Conservation (phyloP, 1,140 invertebrate species). For the Galendromus occidentalis region DNA sequence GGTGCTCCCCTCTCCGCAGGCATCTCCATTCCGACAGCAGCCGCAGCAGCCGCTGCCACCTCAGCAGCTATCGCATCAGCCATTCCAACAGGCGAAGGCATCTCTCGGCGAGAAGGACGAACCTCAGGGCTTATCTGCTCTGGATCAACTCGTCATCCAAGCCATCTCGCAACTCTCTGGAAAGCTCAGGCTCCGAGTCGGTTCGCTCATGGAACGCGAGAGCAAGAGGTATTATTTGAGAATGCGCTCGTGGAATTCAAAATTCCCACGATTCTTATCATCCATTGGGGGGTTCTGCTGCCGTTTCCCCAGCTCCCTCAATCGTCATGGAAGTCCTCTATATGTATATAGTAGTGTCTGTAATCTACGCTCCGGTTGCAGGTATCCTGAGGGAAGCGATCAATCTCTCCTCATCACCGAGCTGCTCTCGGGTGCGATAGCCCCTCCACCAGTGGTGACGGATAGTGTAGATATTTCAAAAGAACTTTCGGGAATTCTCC, state of each 20-base stretch:
- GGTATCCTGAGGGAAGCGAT: slow-evolving; percentile 5
- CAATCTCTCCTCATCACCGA: not conserved
- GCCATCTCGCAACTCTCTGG: slow-evolving; percentile 37
- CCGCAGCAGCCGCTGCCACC: not conserved
- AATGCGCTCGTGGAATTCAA: no score
- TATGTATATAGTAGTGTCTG: no score
- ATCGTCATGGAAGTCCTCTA: no score
- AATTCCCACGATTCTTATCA: no score
- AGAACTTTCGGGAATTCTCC: not conserved
- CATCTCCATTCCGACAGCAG: not conserved
- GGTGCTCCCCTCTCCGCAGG: slow-evolving; percentile 11
- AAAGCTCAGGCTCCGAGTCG: slow-evolving; percentile 33
- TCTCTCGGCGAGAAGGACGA: not conserved
- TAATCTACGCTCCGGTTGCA: no score
- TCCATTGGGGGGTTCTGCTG: no score
- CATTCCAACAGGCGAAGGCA: not conserved
- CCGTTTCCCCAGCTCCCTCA: no score
- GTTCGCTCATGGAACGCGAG: slow-evolving; percentile 23
- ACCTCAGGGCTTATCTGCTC: slow-evolving; percentile 19
- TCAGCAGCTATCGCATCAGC: not conserved
- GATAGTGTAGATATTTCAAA: not conserved
- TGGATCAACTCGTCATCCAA: slow-evolving; percentile 37
- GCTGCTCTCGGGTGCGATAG: not conserved
- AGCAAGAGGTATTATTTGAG: slow-evolving; percentile 22
- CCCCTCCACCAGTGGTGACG: not conserved